Conservation (phyloP, 2,797 vertebrate species). For the Ciconia nigra region DNA sequence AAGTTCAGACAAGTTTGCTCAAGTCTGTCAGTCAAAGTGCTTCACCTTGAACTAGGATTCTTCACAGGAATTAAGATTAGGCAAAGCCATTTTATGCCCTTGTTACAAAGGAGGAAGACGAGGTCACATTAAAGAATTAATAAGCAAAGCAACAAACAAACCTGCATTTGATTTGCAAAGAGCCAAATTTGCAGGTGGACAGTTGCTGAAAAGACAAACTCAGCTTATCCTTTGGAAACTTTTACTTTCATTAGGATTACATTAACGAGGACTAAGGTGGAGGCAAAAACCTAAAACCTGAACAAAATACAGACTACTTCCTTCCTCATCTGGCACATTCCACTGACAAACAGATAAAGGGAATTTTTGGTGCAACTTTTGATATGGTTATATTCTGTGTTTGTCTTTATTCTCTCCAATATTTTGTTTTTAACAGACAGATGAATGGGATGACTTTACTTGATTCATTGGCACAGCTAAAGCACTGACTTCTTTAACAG, state of each 20-base stretch:
- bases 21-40: background rate
- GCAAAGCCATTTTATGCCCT: background rate
- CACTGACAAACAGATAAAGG: background rate
- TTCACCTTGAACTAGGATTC: background rate
- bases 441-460: conserved; percentile 27
- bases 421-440: conserved; percentile 18
- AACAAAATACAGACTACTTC: background rate
- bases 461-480: conserved; percentile 46
- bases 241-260: background rate
- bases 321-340: background rate
- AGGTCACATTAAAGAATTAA: background rate
- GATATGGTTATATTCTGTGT: background rate
- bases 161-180: background rate
- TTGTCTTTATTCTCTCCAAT: background rate
- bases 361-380: background rate
- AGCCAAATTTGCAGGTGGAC: background rate
- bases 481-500: conserved; percentile 37
- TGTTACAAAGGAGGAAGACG: background rate
- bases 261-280: background rate
- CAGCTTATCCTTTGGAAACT: background rate
- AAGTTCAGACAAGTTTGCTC: background rate
- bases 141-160: background rate
- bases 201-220: background rate
- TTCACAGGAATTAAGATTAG: background rate
- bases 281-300: background rate